Evolutionary conservation across 1,140 invertebrate genomes (phyloP), one percentile per base, ranked within the genome.

Genomic region (Whitmania pigra): DNA sequence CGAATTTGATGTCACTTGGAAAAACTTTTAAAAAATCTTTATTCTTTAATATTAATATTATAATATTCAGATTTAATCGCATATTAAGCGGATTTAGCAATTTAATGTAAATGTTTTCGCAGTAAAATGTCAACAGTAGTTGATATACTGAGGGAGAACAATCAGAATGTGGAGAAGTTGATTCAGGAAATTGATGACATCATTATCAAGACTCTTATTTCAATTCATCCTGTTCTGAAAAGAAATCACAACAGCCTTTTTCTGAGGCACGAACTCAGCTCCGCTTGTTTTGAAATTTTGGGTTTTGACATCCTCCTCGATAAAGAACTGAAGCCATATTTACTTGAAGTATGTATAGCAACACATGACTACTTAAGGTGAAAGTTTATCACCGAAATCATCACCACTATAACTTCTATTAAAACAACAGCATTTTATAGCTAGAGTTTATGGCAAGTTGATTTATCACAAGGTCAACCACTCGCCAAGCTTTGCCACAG

Each of bases 221-320:
- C 90, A 27, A 90, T 90, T 11, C 88, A 89, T 84, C 89, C 90
- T 0, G 87, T 90, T 68, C 82, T 94, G 25, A 90, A 90, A 78
- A 91, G 93, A 79, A 92, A 88, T 79, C 94, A 94, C 81, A 86
- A 89, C 76, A 88, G 90, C 22, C 92, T 89, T 79, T 94, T 94
- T 83, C 89, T 91, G 2, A 88, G 87, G 53, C 90, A 92, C 77
- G 88, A 90, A 75, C 87, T 87, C 75, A 88, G 88, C 9, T 88
- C 89, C 76, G 90, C 90, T 4, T 94, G 91, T 79, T 94, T 93
- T 80, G 91, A 94, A 83, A 86, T 94, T 49, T 83, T 94, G 0
- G 91, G 91, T 29, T 90, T 93, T 74, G 91, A 94, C 78, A 88
- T 94, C 73, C 81, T 94, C 29, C 82, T 94, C 27, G 91, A 93